Conservation (phyloP, 2,113 vertebrate genomes). For the Bombycilla garrulus region DNA sequence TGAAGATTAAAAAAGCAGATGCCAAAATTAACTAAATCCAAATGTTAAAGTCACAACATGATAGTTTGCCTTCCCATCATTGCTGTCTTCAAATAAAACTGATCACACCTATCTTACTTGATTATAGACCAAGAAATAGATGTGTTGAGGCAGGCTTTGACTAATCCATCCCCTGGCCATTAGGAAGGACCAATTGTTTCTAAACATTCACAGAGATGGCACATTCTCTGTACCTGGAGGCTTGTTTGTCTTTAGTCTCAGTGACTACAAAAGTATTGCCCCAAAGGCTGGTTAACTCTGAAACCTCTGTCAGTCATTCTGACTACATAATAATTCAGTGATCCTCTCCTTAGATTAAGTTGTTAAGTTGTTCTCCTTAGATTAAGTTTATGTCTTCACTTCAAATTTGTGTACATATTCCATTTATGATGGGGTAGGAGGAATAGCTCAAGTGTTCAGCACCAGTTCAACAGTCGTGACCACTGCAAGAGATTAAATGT, state of each 20-base stretch:
- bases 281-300: background rate
- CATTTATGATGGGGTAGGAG: background rate
- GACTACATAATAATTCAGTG: background rate
- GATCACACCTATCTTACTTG: background rate
- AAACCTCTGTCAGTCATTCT: background rate
- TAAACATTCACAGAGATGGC: background rate
- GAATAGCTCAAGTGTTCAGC: background rate
- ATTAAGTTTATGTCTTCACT: accelerated
- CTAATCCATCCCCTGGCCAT: background rate
- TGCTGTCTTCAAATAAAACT: background rate
- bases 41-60: background rate
- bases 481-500: background rate
- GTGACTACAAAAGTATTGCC: background rate
- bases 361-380: background rate
- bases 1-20: background rate
- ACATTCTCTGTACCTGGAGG: background rate
- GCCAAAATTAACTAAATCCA: background rate
- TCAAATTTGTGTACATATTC: background rate
- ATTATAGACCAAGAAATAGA: background rate
- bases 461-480: background rate
- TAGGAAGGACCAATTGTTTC: background rate
- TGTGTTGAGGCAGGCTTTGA: background rate
- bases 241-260: background rate
- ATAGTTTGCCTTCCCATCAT: background rate
- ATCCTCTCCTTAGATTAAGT: background rate